Evolutionary conservation across 92 coral and sea anemone genomes (phyloP).

Genomic region (Scolanthus callimorphus): DNA sequence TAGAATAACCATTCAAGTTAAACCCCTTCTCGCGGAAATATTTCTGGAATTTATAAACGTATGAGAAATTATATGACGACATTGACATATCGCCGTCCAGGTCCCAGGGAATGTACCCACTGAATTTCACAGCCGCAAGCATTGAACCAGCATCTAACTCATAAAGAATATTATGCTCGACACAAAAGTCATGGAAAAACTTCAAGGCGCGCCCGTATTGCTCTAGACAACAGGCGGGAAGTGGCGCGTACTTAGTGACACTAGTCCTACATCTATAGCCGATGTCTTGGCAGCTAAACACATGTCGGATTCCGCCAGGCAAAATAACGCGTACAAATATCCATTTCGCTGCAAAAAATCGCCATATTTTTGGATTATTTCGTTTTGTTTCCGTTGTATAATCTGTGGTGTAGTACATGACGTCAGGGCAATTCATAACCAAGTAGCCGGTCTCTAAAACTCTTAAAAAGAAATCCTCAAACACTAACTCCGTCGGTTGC

Average conservation of each 20-base stretch:
- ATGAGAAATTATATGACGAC: constrained; percentile 7
- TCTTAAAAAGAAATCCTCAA: constrained; percentile 29
- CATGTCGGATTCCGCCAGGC: constrained; percentile 14
- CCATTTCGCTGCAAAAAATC: constrained; percentile 23
- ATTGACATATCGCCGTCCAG: constrained; percentile 25
- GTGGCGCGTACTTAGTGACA: constrained; percentile 17
- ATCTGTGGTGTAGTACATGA: constrained; percentile 19
- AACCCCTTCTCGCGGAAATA: constrained; percentile 26
- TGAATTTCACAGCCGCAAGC: constrained; percentile 15
- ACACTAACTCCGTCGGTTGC: constrained; percentile 18
- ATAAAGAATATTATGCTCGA: constrained; percentile 4
- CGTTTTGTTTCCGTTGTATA: constrained; percentile 5
- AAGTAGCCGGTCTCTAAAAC: constrained; percentile 12
- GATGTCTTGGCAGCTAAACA: constrained; percentile 26
- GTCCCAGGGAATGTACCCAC: constrained; percentile 22
- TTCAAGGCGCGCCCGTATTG: constrained; percentile 19
- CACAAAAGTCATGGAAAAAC: constrained; percentile 17
- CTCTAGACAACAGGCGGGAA: constrained; percentile 19
- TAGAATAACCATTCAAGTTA: constrained; percentile 24
- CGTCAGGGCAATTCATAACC: constrained; percentile 41
- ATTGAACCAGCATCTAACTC: constrained; percentile 25
- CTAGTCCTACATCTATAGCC: constrained; percentile 11
- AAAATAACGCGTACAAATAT: constrained; percentile 9
- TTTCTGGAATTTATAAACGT: constrained; percentile 5
- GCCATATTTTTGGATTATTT: constrained; percentile 6